Conservation (phyloP, 2,797 vertebrate genomes). For the Allobates femoralis region DNA sequence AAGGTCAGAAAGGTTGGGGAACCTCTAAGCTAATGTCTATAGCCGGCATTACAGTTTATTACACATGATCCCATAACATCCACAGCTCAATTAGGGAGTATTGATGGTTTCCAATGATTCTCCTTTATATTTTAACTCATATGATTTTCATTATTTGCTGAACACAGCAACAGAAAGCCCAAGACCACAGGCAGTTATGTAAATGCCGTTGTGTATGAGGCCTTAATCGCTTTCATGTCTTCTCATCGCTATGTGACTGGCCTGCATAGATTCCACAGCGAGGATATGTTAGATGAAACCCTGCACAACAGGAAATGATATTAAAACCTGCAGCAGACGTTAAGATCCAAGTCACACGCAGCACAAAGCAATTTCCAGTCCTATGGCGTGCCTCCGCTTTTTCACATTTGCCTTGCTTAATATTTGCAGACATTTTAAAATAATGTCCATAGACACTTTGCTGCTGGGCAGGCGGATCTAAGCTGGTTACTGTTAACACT, state of each 20-base stretch:
- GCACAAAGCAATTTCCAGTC: slow-evolving; percentile 41
- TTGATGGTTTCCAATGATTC: not conserved
- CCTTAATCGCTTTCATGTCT: slow-evolving; percentile 33
- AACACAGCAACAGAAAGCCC: not conserved
- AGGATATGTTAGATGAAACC: slow-evolving; percentile 28
- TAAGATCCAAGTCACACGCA: slow-evolving; percentile 42
- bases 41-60: not conserved
- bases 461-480: slow-evolving; percentile 25
- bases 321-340: slow-evolving; percentile 30
- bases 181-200: slow-evolving; percentile 29
- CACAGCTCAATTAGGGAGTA: not conserved
- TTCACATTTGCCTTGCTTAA: slow-evolving; percentile 17
- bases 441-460: slow-evolving; percentile 21
- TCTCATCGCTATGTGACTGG: slow-evolving; percentile 43
- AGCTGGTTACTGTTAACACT: not conserved
- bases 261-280: slow-evolving; percentile 22
- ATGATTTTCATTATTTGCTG: not conserved
- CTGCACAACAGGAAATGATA: slow-evolving; percentile 39
- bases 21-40: not conserved
- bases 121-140: too few species aligned
- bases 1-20: too few species aligned
- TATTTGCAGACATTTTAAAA: slow-evolving; percentile 26
- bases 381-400: slow-evolving; percentile 4
- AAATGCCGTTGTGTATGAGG: slow-evolving; percentile 18
- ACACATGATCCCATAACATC: not conserved